Base-by-base conservation (phyloP, 2,888 invertebrate species). In the Dysmachus trigonus region DNA sequence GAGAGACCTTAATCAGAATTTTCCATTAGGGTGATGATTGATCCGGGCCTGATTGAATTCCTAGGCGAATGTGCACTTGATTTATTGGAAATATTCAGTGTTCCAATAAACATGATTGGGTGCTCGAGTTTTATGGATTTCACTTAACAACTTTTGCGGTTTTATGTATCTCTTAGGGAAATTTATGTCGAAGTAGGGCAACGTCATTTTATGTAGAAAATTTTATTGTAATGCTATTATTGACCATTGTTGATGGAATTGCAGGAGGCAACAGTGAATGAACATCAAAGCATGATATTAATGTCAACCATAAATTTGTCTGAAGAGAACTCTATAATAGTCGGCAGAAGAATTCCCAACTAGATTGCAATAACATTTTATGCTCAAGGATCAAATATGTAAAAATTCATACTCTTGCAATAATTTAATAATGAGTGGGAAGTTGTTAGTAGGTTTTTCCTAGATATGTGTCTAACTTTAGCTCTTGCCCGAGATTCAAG, bases 21-120 rank as follows among this genome's bases (percentile, higher is more conserved):
- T 33, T 81, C 81, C 81, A 81, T 81, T 81, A 81, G 81, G 47
- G n/a, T 27, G n/a, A 53, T 81, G 81, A 81, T 81, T 81, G 81
- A 81, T 81, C n/a, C n/a, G 31, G 47, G 79, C 27, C 79, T 31
- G 47, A 51, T 38, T 35, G 33, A 51, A 51, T 18, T 47, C n/a
- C 22, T 76, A 38, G 18, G 33, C 30, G 38, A 22, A 27, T 3
- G 27, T 15, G 6, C 18, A 51, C 47, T 31, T 79, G 79, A 79
- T 79, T 79, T 79, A 79, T 79, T 18, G 47, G 47, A n/a, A 47
- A 47, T 79, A 30, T 51, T 79, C 31, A 51, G 30, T 53, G 81
- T 81, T 81, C 81, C 30, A 47, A 79, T 47, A 79, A 79, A 79
- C 79, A 62, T 79, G 47, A 79, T 51, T 47, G 79, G 47, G 22